Conservation (phyloP, 2,113 vertebrate genomes). For the Perognathus longimembris region DNA sequence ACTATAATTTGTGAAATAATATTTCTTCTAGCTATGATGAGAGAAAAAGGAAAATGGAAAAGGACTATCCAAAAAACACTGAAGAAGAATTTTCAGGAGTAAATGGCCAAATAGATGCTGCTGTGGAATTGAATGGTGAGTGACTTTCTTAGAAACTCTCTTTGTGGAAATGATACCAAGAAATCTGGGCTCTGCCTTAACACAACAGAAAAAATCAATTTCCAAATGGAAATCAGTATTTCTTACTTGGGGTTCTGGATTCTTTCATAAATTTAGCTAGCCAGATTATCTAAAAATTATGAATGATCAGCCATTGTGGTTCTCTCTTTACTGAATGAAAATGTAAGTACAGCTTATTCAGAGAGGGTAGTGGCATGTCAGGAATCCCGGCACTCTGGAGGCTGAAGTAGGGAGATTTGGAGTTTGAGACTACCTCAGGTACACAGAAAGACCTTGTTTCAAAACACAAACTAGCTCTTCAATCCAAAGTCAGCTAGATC, state of each 20-base stretch:
- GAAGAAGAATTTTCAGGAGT: slow-evolving; percentile 81
- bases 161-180: background rate
- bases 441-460: background rate
- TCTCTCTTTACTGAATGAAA: background rate
- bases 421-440: background rate
- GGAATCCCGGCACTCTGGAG: background rate
- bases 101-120: slow-evolving; percentile 69
- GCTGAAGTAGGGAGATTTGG: background rate
- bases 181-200: background rate
- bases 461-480: background rate
- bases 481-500: background rate
- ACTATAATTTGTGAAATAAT: slow-evolving; percentile 53
- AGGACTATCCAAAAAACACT: slow-evolving; percentile 75
- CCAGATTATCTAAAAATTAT: background rate
- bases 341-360: background rate
- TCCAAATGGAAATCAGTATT: background rate
- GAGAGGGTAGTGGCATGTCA: background rate
- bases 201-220: slow-evolving; percentile 3
- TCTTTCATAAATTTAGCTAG: background rate
- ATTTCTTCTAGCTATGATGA: slow-evolving; percentile 75
- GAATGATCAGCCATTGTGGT: background rate
- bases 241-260: background rate
- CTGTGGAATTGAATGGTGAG: slow-evolving; percentile 78
- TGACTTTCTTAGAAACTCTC: background rate
- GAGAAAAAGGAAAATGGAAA: slow-evolving; percentile 76